These are phyloP conservation scores for Hemibagrus wyckioides DNA, from an alignment of 2,113 vertebrate species.

Conservation along the genomic window DNA sequence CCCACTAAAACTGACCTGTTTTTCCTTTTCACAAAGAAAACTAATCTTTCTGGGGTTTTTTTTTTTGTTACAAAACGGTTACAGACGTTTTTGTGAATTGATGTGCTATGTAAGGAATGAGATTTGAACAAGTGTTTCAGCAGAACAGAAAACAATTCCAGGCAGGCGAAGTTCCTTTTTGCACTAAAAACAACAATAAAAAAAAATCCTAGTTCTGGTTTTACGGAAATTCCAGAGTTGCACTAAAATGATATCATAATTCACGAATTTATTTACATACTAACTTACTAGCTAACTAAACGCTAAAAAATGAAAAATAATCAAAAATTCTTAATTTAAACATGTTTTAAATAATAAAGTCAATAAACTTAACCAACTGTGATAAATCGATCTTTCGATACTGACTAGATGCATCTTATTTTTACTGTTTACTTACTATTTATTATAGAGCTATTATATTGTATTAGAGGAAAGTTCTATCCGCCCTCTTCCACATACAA, in stretches of 20 bases:
- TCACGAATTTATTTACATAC: neutral
- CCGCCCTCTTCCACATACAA: no score
- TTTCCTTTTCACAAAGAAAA: neutral
- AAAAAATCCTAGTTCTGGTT: neutral
- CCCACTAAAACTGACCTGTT: neutral
- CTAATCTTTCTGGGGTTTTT: neutral
- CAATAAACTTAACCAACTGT: neutral
- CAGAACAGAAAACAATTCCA: slow-evolving; percentile 13
- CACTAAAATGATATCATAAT: neutral
- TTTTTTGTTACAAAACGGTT: neutral
- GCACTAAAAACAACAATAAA: neutral
- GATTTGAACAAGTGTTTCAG: neutral
- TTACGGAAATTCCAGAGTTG: neutral
- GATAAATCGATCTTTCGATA: no score
- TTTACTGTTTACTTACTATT: neutral
- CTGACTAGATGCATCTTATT: neutral
- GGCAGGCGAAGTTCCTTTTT: slow-evolving; percentile 6
- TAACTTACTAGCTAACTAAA: neutral
- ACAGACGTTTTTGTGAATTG: neutral
- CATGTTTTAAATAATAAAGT: neutral
- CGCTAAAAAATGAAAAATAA: no score
- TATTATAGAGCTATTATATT: no score
- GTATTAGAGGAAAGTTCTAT: no score
- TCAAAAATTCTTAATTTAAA: neutral
- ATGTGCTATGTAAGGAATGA: neutral